A percentile compares a stretch with the other conserved stretches of the same genome.
phyloP scores from a whole-genome alignment of 1,140 invertebrate genomes.

The Drosophila seguyi region DNA sequence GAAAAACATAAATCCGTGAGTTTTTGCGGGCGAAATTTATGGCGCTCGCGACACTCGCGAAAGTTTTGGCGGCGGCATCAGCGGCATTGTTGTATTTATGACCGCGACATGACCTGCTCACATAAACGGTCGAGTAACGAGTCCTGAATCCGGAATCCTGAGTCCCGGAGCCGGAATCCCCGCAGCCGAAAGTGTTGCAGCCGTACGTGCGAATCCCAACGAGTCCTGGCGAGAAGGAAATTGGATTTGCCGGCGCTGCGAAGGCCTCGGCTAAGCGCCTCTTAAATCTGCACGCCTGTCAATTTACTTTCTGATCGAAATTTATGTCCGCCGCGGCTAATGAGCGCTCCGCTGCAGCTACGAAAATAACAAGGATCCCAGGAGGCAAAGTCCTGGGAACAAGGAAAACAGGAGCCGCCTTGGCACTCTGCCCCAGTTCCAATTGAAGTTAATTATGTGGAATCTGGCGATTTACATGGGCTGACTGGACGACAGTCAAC shows the following conservation, averaged over 20 bases:
- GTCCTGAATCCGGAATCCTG: constrained; percentile 17
- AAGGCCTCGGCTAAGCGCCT: constrained; percentile 37
- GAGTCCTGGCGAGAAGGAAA: constrained; percentile 50
- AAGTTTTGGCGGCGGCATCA: constrained; percentile 67
- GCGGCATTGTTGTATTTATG: constrained; percentile 81
- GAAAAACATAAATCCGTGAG: constrained; percentile 82
- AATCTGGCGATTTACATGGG: constrained; percentile 53
- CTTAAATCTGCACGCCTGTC: constrained; percentile 74
- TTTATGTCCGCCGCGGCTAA: constrained; percentile 66
- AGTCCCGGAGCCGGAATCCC: constrained; percentile 5
- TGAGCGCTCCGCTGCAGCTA: constrained; percentile 43
- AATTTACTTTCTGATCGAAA: constrained; percentile 75
- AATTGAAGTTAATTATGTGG: constrained; percentile 78
- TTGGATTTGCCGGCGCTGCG: constrained; percentile 64
- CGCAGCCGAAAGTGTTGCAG: constrained; percentile 68
- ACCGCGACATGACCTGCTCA: constrained; percentile 84
- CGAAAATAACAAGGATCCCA: constrained; percentile 18
- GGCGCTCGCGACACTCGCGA: constrained; percentile 75
- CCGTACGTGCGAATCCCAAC: constrained; percentile 61
- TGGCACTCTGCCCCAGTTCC: constrained; percentile 68
- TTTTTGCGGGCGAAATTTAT: constrained; percentile 80
- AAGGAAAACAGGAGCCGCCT: constrained; percentile 37
- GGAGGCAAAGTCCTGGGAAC: constrained; percentile 1
- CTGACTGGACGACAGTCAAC: constrained; percentile 5
- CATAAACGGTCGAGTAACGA: constrained; percentile 54